Conservation (phyloP, 2,113 vertebrate genomes). For the cattle (Bos taurus) region ARS-UCD2.0 NC_037335.1:57294001-57294500, state of each 20-base stretch:
- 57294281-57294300: not conserved
- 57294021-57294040: not conserved
- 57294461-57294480: not conserved
- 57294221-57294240: not conserved
- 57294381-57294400: not conserved
- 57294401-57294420: not conserved
- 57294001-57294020: not conserved
- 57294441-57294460: not conserved
- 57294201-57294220: not conserved
- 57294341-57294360: not conserved
- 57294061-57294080: not conserved
- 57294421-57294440: not conserved
- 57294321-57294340: constrained; percentile 1
- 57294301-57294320: not conserved
- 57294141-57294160: not conserved
- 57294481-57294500: not conserved
- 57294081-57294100: not conserved
- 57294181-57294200: not conserved
- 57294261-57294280: not conserved
- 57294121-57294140: not conserved
- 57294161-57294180: not conserved
- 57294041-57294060: not conserved
- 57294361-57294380: not conserved
- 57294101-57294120: not conserved
- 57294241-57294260: not conserved